Evolutionary conservation across 2,888 invertebrate species (phyloP), one percentile per base, ranked within the genome.

Genomic region (Phoenoteleia sp.): DNA sequence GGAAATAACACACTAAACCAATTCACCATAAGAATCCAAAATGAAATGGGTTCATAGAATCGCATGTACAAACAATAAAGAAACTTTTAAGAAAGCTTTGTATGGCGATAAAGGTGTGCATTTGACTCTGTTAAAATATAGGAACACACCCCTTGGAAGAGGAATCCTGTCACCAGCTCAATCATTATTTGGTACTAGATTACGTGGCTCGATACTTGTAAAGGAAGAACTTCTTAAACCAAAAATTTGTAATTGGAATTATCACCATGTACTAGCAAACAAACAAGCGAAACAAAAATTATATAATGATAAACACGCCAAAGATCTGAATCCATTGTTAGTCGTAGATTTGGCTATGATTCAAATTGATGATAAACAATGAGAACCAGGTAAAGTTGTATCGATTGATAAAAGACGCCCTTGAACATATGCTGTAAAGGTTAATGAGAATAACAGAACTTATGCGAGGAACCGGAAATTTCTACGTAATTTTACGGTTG

Each of bases 1-100:
- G 85, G 81, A 86, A 72, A 72, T 88, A 21, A 56, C 15, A 27
- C 47, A 71, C n/a, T n/a, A 75, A 52, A 83, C 86, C 9, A 84
- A 81, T 52, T 79, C 77, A 21, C 67, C 62, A 11, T 2, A 23
- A 25, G n/a, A n/a, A 79, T 36, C 74, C 81, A 19, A 39, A 82
- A 58, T 85, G 82, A 5, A 76, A 85, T 62, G 87, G 83, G 0
- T 72, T 84, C 39, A 74, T 80, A 15, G 84, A 85, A 66, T 66
- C 84, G n/a, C n/a, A n/a, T n/a, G n/a, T n/a, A n/a, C n/a, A n/a
- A n/a, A n/a, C 17, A 45, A 88, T 76, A 23, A 45, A 88, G 58
- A 83, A 67, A 15, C 66, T 87, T 52, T 58, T 86, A 29, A 84
- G 84, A 76, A 86, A 83, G 52, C 15, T 9, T 2, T 52, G 4